A percentile compares a stretch with the other conserved stretches of the same genome.
Evolutionary conservation across 2,888 invertebrate genomes (phyloP).

Genomic region (Amaurobius ferox): DNA sequence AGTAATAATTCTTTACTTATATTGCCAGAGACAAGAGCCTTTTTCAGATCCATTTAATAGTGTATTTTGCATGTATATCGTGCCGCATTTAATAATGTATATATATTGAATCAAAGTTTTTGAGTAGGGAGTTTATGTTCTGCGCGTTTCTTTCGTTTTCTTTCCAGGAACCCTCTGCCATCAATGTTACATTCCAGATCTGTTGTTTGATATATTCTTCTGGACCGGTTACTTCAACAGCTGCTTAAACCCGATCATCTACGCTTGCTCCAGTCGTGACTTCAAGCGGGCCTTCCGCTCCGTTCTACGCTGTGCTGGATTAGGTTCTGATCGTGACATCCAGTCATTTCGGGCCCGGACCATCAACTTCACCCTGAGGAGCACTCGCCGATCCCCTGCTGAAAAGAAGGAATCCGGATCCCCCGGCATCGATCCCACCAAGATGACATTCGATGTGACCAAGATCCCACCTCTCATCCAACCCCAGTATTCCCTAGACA

Average conservation of each 20-base stretch:
- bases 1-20: too few relatives aligned
- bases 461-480: slow-evolving; percentile 55
- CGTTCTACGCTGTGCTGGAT: slow-evolving; percentile 77
- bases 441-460: slow-evolving; percentile 63
- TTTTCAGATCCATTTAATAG: too few relatives aligned
- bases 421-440: slow-evolving; percentile 28
- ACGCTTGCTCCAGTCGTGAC: slow-evolving; percentile 81
- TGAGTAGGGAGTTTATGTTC: too few relatives aligned
- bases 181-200: slow-evolving; percentile 79
- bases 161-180: slow-evolving; percentile 79
- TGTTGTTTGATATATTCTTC: slow-evolving; percentile 82
- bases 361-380: slow-evolving; percentile 66
- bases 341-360: slow-evolving; percentile 66
- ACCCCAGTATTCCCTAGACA: slow-evolving; percentile 52
- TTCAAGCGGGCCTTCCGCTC: slow-evolving; percentile 80
- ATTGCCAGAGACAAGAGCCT: too few relatives aligned
- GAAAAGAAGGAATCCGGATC: slow-evolving; percentile 36
- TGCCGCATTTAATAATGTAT: too few relatives aligned
- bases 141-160: neutral
- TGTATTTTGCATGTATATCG: too few relatives aligned
- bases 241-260: slow-evolving; percentile 83
- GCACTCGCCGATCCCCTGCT: slow-evolving; percentile 39
- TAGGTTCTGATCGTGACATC: slow-evolving; percentile 56
- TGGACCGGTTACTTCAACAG: slow-evolving; percentile 86
- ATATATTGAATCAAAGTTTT: too few relatives aligned